Evolutionary conservation across 2,888 invertebrate genomes (phyloP), one percentile per base, ranked within the genome.

Genomic region (Horisme vitalbata): DNA sequence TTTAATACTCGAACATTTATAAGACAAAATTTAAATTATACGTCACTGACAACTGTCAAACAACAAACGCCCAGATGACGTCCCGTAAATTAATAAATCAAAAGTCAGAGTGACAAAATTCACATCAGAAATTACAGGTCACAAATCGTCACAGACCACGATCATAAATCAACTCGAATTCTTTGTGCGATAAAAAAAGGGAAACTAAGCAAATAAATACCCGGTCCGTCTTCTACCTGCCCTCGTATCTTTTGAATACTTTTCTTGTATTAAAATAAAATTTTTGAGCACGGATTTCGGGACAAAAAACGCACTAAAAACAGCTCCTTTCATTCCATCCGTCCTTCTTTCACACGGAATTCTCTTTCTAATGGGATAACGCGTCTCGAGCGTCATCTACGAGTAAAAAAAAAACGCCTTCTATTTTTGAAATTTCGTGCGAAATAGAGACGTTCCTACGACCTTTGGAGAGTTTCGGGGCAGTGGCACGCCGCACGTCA

Each of bases 261-360:
- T 80, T 79, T 82, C 82, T 86, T 84, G 82, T 83, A 86, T 85
- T 88, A 83, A 87, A 89, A 88, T 86, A 88, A 87, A 85, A 84
- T 75, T 82, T 81, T 69, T 78, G 80, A 85, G 76, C 83, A 81
- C 75, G 80, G 82, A 81, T 84, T 84, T 74, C 71, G 76, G 77
- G 67, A 66, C 88, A 89, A 89, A 89, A 88, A 88, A 87, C 74
- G 75, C 71, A 79, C 65, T 82, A 88, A 87, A 87, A 88, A 87
- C 83, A n/a, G 71, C 69, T 76, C 74, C 77, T 79, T 77, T 75
- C 74, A 72, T 52, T 50, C 58, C 52, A 20, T 46, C 63, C 45
- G 48, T 79, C 79, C 61, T 71, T 61, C 49, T 80, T 67, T 55
- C 23, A 44, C 75, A 34, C 27, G 10, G 24, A 14, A 30, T 34